Evolutionary conservation across 2,113 vertebrate species (phyloP).

Genomic region (Toxotes jaculatrix): DNA sequence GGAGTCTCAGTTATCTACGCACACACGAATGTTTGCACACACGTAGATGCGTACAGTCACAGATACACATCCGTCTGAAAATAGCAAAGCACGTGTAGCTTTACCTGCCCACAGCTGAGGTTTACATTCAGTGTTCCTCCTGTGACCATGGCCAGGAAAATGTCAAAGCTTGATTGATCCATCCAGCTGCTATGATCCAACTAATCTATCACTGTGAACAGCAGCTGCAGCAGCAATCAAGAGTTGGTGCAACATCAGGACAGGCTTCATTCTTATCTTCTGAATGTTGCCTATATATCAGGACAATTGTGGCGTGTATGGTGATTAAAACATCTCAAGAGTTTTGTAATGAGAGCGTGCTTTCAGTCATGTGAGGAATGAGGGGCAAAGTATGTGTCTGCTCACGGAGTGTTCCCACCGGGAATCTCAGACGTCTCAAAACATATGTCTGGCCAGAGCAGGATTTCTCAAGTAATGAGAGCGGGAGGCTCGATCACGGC

Average conservation of each 20-base stretch:
- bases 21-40: neutral
- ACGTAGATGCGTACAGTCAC: neutral
- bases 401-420: conserved; percentile 48
- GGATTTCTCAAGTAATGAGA: conserved; percentile 46
- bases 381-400: conserved; percentile 57
- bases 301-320: neutral
- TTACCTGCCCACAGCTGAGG: neutral
- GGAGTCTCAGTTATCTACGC: conserved; percentile 58
- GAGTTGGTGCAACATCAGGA: neutral
- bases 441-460: conserved; percentile 59
- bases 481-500: conserved; percentile 35
- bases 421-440: conserved; percentile 62
- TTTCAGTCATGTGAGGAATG: conserved; percentile 54
- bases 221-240: neutral
- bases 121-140: neutral
- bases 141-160: neutral
- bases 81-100: neutral
- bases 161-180: too few species aligned
- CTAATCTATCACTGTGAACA: conserved; percentile 3
- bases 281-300: conserved; percentile 8
- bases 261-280: neutral
- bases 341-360: conserved; percentile 45
- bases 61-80: neutral
- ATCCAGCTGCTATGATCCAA: neutral
- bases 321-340: conserved; percentile 40